Conservation (phyloP, 2,888 invertebrate species). For the Calliopum simillimum region DNA sequence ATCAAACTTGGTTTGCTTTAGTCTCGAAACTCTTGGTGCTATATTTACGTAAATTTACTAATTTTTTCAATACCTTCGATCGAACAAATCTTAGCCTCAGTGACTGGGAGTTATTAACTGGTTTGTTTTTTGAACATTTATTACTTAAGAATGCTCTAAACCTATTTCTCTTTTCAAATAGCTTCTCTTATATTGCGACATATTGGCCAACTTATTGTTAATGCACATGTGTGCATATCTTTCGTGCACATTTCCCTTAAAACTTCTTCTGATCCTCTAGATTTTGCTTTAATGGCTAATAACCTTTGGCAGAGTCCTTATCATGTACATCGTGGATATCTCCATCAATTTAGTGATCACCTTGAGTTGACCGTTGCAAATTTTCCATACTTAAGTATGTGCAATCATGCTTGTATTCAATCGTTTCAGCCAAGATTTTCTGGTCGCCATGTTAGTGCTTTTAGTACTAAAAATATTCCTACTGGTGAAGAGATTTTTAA, state of each 20-base stretch:
- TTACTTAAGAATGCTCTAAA: not conserved
- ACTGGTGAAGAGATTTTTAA: slow-evolving; percentile 82
- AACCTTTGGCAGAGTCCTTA: slow-evolving; percentile 53
- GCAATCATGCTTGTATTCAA: slow-evolving; percentile 94
- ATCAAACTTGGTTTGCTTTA: slow-evolving; percentile 78
- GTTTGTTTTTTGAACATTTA: slow-evolving; percentile 16
- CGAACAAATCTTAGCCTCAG: slow-evolving; percentile 52
- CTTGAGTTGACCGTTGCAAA: slow-evolving; percentile 80
- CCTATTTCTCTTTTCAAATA: slow-evolving; percentile 53
- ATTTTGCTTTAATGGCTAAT: slow-evolving; percentile 48
- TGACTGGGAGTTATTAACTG: slow-evolving; percentile 65
- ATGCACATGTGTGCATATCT: slow-evolving; percentile 76
- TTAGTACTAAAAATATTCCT: slow-evolving; percentile 74
- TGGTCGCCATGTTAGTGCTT: slow-evolving; percentile 77
- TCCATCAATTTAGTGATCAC: slow-evolving; percentile 57
- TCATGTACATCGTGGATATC: slow-evolving; percentile 51
- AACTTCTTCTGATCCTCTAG: slow-evolving; percentile 19
- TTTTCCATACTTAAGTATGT: slow-evolving; percentile 87
- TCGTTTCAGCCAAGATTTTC: slow-evolving; percentile 83
- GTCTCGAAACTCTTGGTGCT: slow-evolving; percentile 75
- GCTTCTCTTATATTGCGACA: slow-evolving; percentile 80
- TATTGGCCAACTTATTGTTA: slow-evolving; percentile 81
- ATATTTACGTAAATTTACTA: slow-evolving; percentile 75
- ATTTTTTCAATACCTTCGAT: slow-evolving; percentile 73
- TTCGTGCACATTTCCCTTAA: slow-evolving; percentile 41